Evolutionary conservation across 1,140 invertebrate species (phyloP).

Genomic region (Hermatobates lingyangjiaoensis): DNA sequence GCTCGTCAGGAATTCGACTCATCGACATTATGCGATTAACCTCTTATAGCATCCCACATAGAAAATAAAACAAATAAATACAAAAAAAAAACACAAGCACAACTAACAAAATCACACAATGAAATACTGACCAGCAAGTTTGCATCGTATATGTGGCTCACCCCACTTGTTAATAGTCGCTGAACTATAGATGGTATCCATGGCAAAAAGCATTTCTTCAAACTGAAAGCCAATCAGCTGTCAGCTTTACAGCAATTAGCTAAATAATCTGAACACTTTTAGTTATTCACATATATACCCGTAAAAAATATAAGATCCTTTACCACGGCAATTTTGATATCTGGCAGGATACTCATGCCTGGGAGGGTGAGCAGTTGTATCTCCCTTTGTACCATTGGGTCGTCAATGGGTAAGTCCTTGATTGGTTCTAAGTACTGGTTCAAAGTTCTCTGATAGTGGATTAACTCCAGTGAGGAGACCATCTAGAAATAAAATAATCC

Average conservation of each 20-base stretch:
- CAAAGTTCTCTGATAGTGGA: slow-evolving; percentile 22
- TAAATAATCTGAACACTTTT: no score
- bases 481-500: not conserved
- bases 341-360: slow-evolving; percentile 44
- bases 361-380: slow-evolving; percentile 42
- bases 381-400: slow-evolving; percentile 36
- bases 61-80: not conserved
- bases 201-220: slow-evolving; percentile 42
- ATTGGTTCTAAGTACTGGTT: slow-evolving; percentile 37
- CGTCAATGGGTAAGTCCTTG: slow-evolving; percentile 33
- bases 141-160: slow-evolving; percentile 32
- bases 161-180: slow-evolving; percentile 52
- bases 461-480: not conserved
- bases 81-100: no score
- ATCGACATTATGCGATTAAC: slow-evolving; percentile 32
- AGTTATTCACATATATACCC: no score
- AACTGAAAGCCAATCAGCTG: slow-evolving; percentile 23
- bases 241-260: not conserved
- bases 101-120: slow-evolving; percentile 28
- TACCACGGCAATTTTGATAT: slow-evolving; percentile 30
- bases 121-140: slow-evolving; percentile 43
- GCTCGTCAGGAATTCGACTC: slow-evolving; percentile 47
- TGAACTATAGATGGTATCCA: slow-evolving; percentile 60
- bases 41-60: not conserved
- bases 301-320: no score